phyloP scores from a whole-genome alignment of 2,113 vertebrate species.

The Odocoileus virginianus region DNA sequence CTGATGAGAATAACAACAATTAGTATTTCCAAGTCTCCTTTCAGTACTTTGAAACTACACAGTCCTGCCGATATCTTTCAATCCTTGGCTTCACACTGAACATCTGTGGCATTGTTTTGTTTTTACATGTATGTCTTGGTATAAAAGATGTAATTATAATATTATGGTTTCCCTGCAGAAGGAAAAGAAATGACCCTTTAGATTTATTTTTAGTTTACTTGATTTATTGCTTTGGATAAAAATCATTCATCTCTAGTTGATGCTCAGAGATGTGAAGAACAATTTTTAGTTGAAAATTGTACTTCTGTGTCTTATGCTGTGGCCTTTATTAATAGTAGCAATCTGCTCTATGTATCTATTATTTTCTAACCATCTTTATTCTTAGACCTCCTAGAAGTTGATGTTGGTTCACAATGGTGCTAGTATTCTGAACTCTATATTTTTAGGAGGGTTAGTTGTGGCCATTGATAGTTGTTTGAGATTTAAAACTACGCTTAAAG shows the following conservation, averaged over 20 bases:
- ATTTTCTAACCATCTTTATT: background rate
- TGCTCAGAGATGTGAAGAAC: background rate
- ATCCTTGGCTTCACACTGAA: background rate
- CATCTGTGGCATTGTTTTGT: background rate
- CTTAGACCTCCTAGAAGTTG: background rate
- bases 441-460: slow-evolving; percentile 4
- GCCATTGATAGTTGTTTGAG: background rate
- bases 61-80: background rate
- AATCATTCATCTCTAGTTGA: background rate
- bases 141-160: background rate
- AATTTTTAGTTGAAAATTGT: slow-evolving; percentile 23
- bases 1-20: background rate
- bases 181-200: background rate
- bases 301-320: background rate
- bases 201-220: slow-evolving; percentile 11
- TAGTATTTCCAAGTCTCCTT: background rate
- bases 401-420: background rate
- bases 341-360: background rate
- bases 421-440: background rate
- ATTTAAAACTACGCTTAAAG: slow-evolving; percentile 17
- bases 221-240: slow-evolving; percentile 17
- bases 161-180: background rate
- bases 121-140: background rate
- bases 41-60: background rate
- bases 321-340: background rate